These are phyloP conservation scores for Cheilosia scutellata DNA, from an alignment of 2,888 invertebrate genomes.

Conservation along the genomic window DNA sequence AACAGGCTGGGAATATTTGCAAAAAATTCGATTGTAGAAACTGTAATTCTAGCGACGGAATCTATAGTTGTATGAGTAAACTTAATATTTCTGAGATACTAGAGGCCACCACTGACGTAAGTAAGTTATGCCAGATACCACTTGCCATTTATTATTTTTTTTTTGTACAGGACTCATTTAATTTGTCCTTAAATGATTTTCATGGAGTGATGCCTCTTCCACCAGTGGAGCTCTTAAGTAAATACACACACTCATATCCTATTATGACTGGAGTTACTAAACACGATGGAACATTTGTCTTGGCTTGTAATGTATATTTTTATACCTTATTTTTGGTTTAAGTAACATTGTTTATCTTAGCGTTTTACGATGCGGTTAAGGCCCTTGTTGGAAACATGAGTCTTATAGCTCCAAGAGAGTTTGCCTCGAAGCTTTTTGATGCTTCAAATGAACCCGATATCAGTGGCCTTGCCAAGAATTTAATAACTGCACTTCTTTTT, in stretches of 20 bases:
- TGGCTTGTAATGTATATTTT: slow-evolving; percentile 81
- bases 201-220: slow-evolving; percentile 78
- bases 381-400: slow-evolving; percentile 64
- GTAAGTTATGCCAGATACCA: slow-evolving; percentile 1
- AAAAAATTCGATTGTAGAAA: slow-evolving; percentile 78
- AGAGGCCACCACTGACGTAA: slow-evolving; percentile 71
- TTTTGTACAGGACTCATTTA: slow-evolving; percentile 78
- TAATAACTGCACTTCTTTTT: slow-evolving; percentile 83
- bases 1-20: slow-evolving; percentile 81
- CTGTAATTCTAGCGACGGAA: slow-evolving; percentile 73
- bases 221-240: slow-evolving; percentile 62
- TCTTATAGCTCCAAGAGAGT: slow-evolving; percentile 70
- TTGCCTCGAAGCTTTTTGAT: slow-evolving; percentile 52
- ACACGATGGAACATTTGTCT: slow-evolving; percentile 84
- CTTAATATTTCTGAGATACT: slow-evolving; percentile 79
- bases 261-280: slow-evolving; percentile 84
- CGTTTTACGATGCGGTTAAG: slow-evolving; percentile 76
- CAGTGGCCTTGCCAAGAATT: slow-evolving; percentile 79
- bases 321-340: neutral
- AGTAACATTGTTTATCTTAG: slow-evolving; percentile 42
- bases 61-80: slow-evolving; percentile 80
- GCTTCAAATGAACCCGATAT: slow-evolving; percentile 72
- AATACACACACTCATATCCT: slow-evolving; percentile 78
- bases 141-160: neutral
- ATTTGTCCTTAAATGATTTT: slow-evolving; percentile 79